phyloP scores from a whole-genome alignment of 2,888 invertebrate species.

The Entomobrya proxima region DNA sequence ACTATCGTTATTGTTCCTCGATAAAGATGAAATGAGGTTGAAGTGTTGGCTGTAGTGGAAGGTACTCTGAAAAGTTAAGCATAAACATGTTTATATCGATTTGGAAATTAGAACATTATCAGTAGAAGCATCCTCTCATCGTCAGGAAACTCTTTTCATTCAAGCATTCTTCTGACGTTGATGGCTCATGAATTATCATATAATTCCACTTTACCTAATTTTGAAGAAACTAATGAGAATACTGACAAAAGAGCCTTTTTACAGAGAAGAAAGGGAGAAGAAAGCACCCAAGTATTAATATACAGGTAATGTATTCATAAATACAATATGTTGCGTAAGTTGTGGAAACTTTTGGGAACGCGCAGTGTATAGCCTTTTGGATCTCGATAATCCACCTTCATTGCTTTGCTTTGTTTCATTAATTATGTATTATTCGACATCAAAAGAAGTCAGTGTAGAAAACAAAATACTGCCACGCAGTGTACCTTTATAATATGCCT shows the following conservation, averaged over 20 bases:
- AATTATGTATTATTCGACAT: constrained; percentile 17
- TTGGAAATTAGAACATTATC: constrained; percentile 23
- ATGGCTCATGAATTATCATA: constrained; percentile 39
- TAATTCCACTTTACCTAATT: constrained; percentile 27
- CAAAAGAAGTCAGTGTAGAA: background rate
- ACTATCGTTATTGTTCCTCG: background rate
- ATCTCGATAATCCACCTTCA: background rate
- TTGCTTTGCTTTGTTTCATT: background rate
- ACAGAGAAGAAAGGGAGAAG: background rate
- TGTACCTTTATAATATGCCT: background rate
- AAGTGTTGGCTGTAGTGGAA: background rate
- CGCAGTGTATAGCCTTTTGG: too few relatives aligned
- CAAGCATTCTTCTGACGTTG: constrained; percentile 19
- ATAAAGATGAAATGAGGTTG: constrained; percentile 25
- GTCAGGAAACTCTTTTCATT: constrained; percentile 4
- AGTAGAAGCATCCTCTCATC: background rate
- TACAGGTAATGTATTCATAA: background rate
- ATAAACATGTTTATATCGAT: constrained; percentile 11
- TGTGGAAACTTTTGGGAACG: too few relatives aligned
- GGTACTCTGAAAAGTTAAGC: constrained; percentile 22
- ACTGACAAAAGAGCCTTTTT: background rate
- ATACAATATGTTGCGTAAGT: background rate
- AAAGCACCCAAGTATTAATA: background rate
- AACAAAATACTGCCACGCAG: background rate
- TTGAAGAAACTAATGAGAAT: constrained; percentile 14